phyloP scores from a whole-genome alignment of 2,797 vertebrate species.

The Danio aesculapii region DNA sequence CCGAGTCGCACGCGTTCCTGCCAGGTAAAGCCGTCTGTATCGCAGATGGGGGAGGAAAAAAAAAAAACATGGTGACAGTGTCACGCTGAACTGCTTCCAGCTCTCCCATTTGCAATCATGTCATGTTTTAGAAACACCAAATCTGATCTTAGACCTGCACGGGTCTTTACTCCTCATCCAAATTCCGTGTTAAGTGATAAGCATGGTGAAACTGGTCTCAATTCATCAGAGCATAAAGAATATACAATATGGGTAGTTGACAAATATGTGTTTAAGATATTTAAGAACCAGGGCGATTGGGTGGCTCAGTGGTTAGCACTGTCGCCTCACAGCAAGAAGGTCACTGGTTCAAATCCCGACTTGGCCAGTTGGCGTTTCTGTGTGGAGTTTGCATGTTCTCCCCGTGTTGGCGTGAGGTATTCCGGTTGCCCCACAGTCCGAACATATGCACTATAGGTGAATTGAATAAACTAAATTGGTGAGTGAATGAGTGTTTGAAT shows the following conservation, averaged over 20 bases:
- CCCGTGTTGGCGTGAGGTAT: no score
- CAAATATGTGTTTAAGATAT: no score
- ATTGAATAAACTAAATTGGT: no score
- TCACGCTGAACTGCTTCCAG: slow-evolving; percentile 9
- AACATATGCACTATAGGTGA: no score
- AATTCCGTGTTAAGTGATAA: slow-evolving; percentile 1
- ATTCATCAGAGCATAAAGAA: neutral
- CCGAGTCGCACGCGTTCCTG: slow-evolving; percentile 58
- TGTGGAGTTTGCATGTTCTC: no score
- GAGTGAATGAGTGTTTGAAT: no score
- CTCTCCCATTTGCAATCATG: neutral
- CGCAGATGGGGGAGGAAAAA: slow-evolving; percentile 61
- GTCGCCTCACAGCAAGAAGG: no score
- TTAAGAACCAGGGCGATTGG: no score
- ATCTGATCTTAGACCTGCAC: slow-evolving; percentile 9
- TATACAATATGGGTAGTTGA: neutral
- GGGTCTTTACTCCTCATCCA: slow-evolving; percentile 7
- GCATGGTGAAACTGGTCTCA: neutral
- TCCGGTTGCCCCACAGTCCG: no score
- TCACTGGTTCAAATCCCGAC: no score
- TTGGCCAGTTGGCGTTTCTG: no score
- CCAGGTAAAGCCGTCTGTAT: slow-evolving; percentile 79
- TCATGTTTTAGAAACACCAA: slow-evolving; percentile 1
- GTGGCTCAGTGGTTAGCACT: no score
- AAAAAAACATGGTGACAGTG: slow-evolving; percentile 48